Base-by-base conservation (phyloP, 2,797 vertebrate genomes). In the Eleutherodactylus coqui region DNA sequence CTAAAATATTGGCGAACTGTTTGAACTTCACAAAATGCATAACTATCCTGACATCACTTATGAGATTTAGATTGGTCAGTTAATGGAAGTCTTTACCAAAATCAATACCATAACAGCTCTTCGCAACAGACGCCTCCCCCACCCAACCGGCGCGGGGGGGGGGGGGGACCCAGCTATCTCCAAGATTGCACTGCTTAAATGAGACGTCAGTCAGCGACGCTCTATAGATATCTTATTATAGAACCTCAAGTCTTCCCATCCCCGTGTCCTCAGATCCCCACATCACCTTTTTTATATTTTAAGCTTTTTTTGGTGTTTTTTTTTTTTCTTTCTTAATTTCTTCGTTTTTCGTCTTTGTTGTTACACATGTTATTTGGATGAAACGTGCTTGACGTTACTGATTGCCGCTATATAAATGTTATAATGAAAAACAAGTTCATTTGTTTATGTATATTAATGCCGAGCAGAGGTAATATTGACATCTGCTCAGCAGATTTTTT, bases 41-140 rank as follows among this genome's bases (percentile, higher is more conserved):
- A 94, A 95, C 94, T 94, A 94, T 92, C 92, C 92, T 94, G 94
- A 95, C 94, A 95, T 95, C 94, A 94, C 94, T 95, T 94, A 94
- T 93, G 94, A 95, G 94, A 93, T 94, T 94, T 94, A 95, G 94
- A 95, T 95, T 95, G 94, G 94, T 94, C 95, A 95, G 94, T 95
- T 95, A 95, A 95, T 95, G 94, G 94, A 94, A 95, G 93, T 94
- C 94, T 95, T 95, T 94, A 95, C 94, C 93, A 93, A 93, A 93
- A 95, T 95, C 95, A 94, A 95, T 95, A 95, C 93, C 94, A 93
- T 94, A 94, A 94, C 94, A 93, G 94, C 94, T 94, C 94, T 93
- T 95, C 94, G 94, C 94, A 94, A 95, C 94, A 93, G 94, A 94
- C 91, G 92, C 93, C 49, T 14, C 75, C 19, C 34, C 43, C 73